Conservation (phyloP, 2,797 vertebrate species). For the Limnodromus scolopaceus region DNA sequence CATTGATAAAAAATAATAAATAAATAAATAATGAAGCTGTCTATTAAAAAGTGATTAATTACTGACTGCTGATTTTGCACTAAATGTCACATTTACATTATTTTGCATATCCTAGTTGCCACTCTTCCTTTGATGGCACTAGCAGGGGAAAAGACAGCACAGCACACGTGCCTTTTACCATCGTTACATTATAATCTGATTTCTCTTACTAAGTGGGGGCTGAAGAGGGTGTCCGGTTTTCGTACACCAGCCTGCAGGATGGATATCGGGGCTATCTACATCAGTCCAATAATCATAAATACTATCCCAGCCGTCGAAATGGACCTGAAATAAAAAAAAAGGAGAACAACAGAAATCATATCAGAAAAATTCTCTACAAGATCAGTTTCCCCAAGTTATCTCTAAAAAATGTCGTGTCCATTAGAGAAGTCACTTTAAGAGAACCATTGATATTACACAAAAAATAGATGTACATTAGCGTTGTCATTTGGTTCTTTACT, state of each 20-base stretch:
- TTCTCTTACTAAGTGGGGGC: slow-evolving; percentile 85
- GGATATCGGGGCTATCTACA: slow-evolving; percentile 86
- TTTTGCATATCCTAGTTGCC: not conserved
- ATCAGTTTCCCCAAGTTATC: not conserved
- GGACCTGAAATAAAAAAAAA: slow-evolving; percentile 73
- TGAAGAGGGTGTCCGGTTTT: slow-evolving; percentile 88
- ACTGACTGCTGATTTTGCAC: not conserved
- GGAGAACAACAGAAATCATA: not conserved
- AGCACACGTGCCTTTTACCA: not conserved
- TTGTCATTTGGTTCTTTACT: not conserved
- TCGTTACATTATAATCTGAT: not conserved
- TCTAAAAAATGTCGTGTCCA: not conserved
- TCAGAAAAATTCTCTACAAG: not conserved
- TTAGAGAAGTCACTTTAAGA: not conserved
- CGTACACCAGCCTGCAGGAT: slow-evolving; percentile 87
- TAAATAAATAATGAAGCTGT: not conserved
- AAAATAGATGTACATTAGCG: not conserved
- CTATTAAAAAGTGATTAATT: not conserved
- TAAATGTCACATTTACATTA: slow-evolving; percentile 5
- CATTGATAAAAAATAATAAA: too few relatives aligned
- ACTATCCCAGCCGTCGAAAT: slow-evolving; percentile 88
- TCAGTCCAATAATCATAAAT: slow-evolving; percentile 89
- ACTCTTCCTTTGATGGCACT: not conserved
- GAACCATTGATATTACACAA: not conserved
- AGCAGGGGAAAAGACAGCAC: not conserved